Percentiles rank a stretch among this genome's conserved stretches.
phyloP scores from a whole-genome alignment of 2,113 vertebrate genomes.

The Bos javanicus region DNA sequence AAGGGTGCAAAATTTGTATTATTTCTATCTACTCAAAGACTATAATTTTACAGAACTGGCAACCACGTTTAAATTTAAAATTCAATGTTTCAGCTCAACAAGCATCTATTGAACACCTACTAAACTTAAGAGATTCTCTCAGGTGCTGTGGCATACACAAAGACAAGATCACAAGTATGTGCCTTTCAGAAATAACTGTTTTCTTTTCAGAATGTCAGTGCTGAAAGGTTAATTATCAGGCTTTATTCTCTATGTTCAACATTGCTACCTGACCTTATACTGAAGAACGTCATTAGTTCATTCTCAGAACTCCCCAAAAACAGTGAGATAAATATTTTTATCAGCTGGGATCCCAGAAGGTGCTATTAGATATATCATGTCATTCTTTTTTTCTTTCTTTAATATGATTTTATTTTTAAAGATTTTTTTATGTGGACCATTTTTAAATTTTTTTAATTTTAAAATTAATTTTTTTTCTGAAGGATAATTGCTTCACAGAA shows the following conservation, averaged over 20 bases:
- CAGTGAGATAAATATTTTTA: constrained; percentile 69
- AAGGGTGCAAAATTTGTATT: background rate
- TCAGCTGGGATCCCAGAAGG: constrained; percentile 59
- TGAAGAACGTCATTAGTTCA: background rate
- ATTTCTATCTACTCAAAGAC: background rate
- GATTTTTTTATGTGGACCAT: background rate
- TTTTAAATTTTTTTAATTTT: background rate
- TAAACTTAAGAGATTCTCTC: background rate
- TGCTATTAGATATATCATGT: background rate
- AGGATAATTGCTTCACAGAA: background rate
- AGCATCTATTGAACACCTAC: background rate
- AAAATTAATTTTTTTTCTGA: background rate
- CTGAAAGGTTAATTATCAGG: background rate
- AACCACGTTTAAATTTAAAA: background rate
- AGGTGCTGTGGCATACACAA: background rate
- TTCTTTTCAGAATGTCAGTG: background rate
- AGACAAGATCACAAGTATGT: background rate
- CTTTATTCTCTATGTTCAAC: background rate
- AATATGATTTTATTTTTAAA: background rate
- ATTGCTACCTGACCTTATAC: background rate
- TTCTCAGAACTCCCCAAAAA: constrained; percentile 12
- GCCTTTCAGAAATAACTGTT: background rate
- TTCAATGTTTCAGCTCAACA: background rate
- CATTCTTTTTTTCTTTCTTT: background rate
- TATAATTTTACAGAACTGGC: background rate